Percentiles rank a stretch among this genome's conserved stretches.
Conservation (phyloP, 2,113 vertebrate species). For the Thinocorus orbignyianus region DNA sequence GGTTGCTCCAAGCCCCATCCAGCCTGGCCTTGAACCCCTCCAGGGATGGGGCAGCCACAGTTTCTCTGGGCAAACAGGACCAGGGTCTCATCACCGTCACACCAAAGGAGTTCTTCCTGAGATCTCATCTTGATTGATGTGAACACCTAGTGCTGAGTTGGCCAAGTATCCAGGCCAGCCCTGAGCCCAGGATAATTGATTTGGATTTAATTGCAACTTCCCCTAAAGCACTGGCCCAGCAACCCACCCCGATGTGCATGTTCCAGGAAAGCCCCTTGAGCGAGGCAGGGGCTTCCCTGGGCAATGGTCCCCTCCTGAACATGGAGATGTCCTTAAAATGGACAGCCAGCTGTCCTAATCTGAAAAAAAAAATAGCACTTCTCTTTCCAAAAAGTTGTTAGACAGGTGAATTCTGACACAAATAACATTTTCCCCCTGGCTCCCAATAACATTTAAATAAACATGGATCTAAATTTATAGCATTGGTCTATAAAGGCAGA, state of each 20-base stretch:
- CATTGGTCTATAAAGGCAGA: not conserved
- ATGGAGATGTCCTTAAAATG: not conserved
- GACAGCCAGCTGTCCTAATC: not conserved
- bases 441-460: not conserved
- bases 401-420: not conserved
- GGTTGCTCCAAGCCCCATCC: not conserved
- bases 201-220: not conserved
- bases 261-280: not conserved
- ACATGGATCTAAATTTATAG: not conserved
- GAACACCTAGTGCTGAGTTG: not conserved
- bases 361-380: not conserved
- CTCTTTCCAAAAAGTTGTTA: not conserved
- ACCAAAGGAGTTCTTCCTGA: not conserved
- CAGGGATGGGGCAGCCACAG: not conserved
- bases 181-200: not conserved
- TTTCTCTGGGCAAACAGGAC: not conserved
- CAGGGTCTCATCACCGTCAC: not conserved
- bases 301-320: not conserved
- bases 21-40: not conserved
- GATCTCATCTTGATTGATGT: rapidly evolving
- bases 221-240: not conserved
- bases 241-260: not conserved
- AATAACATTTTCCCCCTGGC: not conserved
- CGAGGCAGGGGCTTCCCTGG: not conserved
- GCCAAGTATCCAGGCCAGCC: not conserved